Evolutionary conservation across 2,888 invertebrate species (phyloP).

Genomic region (Zhengitettix transpicula): DNA sequence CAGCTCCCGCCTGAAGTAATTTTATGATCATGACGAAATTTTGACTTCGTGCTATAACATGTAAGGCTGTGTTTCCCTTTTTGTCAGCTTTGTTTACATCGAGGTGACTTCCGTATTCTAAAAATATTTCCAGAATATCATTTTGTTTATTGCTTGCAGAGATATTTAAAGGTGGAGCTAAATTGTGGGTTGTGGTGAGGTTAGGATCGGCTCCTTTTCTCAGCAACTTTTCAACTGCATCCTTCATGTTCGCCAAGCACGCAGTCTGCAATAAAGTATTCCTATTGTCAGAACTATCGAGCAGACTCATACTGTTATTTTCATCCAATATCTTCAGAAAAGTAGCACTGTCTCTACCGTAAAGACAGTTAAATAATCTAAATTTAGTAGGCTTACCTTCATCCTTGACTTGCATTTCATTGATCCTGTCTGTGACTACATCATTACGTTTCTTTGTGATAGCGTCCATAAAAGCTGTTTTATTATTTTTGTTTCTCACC

Average conservation of each 20-base stretch:
- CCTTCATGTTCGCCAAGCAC: neutral
- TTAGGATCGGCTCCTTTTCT: conserved; percentile 2
- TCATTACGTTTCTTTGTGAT: no score
- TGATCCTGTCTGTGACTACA: no score
- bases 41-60: neutral
- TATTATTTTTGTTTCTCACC: no score
- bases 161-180: conserved; percentile 1
- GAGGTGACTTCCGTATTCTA: neutral
- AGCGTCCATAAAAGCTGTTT: no score
- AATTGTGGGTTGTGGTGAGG: neutral
- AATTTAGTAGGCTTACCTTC: no score
- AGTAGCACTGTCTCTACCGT: no score
- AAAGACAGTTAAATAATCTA: no score
- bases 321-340: no score
- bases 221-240: neutral
- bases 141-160: neutral
- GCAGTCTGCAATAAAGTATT: conserved; percentile 2
- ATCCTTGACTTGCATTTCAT: no score
- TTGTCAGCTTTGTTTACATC: neutral
- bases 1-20: neutral
- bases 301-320: neutral
- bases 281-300: neutral
- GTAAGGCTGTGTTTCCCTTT: conserved; percentile 4
- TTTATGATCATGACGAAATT: neutral
- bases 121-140: neutral